A percentile compares a stretch with the other conserved stretches of the same genome.
Evolutionary conservation across 2,113 vertebrate species (phyloP).

Genomic region (Sarotherodon lohbergeri): DNA sequence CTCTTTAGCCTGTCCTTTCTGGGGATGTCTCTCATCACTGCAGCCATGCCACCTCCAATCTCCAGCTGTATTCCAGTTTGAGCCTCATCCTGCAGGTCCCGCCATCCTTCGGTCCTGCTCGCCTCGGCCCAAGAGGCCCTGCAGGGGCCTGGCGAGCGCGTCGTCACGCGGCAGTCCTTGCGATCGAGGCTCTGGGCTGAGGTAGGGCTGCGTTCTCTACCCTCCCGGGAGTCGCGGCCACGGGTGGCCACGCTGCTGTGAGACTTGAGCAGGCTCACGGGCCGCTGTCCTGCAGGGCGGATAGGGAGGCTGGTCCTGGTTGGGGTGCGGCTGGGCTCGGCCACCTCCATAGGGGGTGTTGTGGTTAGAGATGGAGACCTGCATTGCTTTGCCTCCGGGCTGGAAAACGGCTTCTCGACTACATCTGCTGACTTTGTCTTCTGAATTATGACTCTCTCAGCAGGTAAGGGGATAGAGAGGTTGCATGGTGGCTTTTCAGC

Average conservation of each 20-base stretch:
- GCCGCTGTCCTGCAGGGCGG: constrained; percentile 56
- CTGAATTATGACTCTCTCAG: constrained; percentile 14
- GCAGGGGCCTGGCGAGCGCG: constrained; percentile 67
- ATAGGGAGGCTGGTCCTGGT: constrained; percentile 57
- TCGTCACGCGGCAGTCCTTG: constrained; percentile 58
- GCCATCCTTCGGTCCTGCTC: constrained; percentile 54
- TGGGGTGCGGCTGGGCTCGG: constrained; percentile 45
- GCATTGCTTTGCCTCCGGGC: constrained; percentile 35
- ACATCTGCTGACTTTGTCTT: constrained; percentile 17
- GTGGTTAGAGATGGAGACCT: background rate
- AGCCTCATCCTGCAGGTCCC: constrained; percentile 36
- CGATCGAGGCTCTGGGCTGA: constrained; percentile 75
- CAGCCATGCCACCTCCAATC: constrained; percentile 6
- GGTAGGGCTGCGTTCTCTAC: constrained; percentile 66
- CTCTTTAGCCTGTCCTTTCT: constrained; percentile 75
- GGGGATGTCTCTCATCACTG: constrained; percentile 71
- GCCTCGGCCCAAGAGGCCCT: constrained; percentile 87
- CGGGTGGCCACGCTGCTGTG: constrained; percentile 59
- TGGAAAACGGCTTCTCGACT: constrained; percentile 16
- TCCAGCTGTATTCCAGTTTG: constrained; percentile 35
- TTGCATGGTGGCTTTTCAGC: constrained; percentile 38
- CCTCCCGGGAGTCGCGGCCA: constrained; percentile 58
- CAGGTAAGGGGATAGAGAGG: constrained; percentile 35
- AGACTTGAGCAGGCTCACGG: constrained; percentile 68
- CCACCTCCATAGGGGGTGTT: background rate